Conservation (phyloP, 2,113 vertebrate genomes). For the Amphiprion ocellaris region DNA sequence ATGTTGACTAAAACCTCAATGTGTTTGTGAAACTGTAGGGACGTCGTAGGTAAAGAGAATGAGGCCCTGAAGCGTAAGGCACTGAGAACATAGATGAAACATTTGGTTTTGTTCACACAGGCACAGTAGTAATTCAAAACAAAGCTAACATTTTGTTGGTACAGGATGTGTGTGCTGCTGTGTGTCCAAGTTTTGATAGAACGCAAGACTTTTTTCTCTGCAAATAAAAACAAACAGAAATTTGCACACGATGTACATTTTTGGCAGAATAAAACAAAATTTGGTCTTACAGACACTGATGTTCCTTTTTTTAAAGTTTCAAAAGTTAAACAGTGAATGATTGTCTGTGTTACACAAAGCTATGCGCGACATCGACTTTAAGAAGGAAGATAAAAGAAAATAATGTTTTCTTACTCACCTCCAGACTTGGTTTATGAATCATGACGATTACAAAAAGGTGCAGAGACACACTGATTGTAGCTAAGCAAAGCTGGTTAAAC, state of each 20-base stretch:
- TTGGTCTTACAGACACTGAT: slow-evolving; percentile 61
- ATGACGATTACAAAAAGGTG: slow-evolving; percentile 62
- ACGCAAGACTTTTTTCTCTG: slow-evolving; percentile 17
- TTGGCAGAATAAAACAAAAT: slow-evolving; percentile 49
- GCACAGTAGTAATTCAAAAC: slow-evolving; percentile 27
- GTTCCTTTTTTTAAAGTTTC: slow-evolving; percentile 25
- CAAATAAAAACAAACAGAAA: slow-evolving; percentile 14
- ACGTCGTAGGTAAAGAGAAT: slow-evolving; percentile 14
- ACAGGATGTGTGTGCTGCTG: neutral
- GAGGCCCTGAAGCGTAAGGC: slow-evolving; percentile 47
- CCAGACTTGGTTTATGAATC: slow-evolving; percentile 63
- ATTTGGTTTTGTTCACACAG: slow-evolving; percentile 27
- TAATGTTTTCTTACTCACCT: slow-evolving; percentile 31
- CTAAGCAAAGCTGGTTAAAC: slow-evolving; percentile 70
- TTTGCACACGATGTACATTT: slow-evolving; percentile 13
- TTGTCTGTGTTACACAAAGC: slow-evolving; percentile 75
- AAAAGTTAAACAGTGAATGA: slow-evolving; percentile 62
- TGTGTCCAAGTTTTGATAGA: slow-evolving; percentile 2
- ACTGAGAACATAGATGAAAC: slow-evolving; percentile 9
- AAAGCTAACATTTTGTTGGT: slow-evolving; percentile 16
- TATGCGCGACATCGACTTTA: slow-evolving; percentile 48
- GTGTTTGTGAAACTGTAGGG: slow-evolving; percentile 38
- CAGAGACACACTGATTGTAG: slow-evolving; percentile 76
- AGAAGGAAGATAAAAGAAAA: slow-evolving; percentile 26
- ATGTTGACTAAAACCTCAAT: slow-evolving; percentile 31